phyloP scores from a whole-genome alignment of 2,888 invertebrate species.

The Epirrhoe alternata region DNA sequence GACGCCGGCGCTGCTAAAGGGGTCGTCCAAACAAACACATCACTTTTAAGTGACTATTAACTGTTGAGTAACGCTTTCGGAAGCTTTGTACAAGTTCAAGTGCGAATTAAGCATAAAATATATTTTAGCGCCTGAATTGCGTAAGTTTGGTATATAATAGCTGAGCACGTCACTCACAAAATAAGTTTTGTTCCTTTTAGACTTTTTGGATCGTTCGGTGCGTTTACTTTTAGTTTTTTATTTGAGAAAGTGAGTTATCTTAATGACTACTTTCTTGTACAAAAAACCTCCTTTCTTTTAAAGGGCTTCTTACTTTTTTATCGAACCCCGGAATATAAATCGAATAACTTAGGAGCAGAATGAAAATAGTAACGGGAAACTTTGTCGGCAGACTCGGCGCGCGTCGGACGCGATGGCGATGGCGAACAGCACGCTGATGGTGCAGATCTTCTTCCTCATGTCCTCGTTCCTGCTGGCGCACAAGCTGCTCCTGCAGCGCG shows the following conservation, averaged over 20 bases:
- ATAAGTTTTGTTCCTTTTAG: background rate
- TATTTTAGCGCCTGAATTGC: background rate
- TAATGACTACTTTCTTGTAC: too few relatives aligned
- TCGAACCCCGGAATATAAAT: background rate
- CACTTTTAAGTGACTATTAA: slow-evolving; percentile 1
- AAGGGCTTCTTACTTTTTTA: too few relatives aligned
- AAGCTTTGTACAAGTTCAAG: slow-evolving; percentile 29
- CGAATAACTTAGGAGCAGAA: background rate
- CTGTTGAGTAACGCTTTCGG: slow-evolving; percentile 18
- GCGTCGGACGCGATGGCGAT: slow-evolving; percentile 68
- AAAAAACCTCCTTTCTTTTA: too few relatives aligned
- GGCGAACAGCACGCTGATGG: slow-evolving; percentile 78
- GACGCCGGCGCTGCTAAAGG: slow-evolving; percentile 4
- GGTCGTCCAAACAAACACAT: slow-evolving; percentile 11
- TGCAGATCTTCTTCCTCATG: slow-evolving; percentile 80
- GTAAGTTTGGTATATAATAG: background rate
- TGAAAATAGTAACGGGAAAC: background rate
- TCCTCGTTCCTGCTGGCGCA: slow-evolving; percentile 76
- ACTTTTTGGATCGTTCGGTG: background rate
- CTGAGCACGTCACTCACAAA: background rate
- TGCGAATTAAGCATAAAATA: background rate
- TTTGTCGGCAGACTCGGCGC: slow-evolving; percentile 58
- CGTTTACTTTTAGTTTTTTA: background rate
- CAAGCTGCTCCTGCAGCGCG: slow-evolving; percentile 67
- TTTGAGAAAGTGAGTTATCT: background rate